Evolutionary conservation across 2,888 invertebrate species (phyloP), one percentile per base, ranked within the genome.

Genomic region (Hofmannophila pseudospretella): DNA sequence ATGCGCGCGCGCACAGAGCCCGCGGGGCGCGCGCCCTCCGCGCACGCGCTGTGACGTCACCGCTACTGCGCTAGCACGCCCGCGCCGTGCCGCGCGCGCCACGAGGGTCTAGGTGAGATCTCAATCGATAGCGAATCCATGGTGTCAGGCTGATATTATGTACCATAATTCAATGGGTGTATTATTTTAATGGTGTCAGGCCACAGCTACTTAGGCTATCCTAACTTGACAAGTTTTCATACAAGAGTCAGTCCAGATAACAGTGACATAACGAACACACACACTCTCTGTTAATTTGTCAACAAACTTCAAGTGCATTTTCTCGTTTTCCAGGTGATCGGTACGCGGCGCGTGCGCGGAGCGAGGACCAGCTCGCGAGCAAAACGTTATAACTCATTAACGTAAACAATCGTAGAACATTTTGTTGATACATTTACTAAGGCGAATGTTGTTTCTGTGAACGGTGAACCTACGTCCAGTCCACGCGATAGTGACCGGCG

Each of bases 381-480:
- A 39, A 58, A 23, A 32, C 65, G 64, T 64, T 59, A 60, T 52
- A 52, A 58, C 61, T 57, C 52, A 57, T 58, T 63, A 58, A 64
- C 59, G 58, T 57, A 58, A 62, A 58, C 58, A 64, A 70, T 62
- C 58, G 80, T 81, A 79, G 81, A 75, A 84, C 84, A 81, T 80
- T 85, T 74, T 78, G 84, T 84, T 85, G 78, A 72, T 77, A 79
- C 75, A 72, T 79, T 69, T 80, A 81, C 73, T 76, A 72, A 77
- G 77, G 76, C 81, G 74, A 73, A 70, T 64, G 74, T 72, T 76
- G 70, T 78, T 74, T 67, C 70, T 73, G 80, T 79, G 84, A 59
- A 61, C 61, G 53, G 68, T 64, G 73, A 22, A 26, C 32, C 28
- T 12, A 32, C 35, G 39, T 25, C 49, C 67, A n/a, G n/a, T n/a